These are phyloP conservation scores for Drosophila phalerata DNA, from an alignment of 2,888 invertebrate species.

Conservation along the genomic window DNA sequence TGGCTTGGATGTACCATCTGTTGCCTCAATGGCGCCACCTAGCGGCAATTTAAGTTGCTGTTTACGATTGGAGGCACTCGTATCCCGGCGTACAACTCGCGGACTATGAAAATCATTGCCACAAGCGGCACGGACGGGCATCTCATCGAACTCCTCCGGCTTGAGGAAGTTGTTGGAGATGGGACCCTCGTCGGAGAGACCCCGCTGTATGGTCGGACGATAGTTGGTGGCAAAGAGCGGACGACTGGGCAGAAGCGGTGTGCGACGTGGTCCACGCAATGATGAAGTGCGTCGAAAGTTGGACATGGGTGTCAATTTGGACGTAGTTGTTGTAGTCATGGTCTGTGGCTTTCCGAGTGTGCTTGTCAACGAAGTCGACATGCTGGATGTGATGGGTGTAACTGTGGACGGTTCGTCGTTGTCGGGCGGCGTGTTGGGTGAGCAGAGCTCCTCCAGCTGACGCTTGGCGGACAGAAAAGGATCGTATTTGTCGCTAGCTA, in stretches of 20 bases:
- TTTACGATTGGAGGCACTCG: slow-evolving; percentile 82
- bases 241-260: slow-evolving; percentile 78
- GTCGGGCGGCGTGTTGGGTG: slow-evolving; percentile 86
- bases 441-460: slow-evolving; percentile 93
- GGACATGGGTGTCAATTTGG: slow-evolving; percentile 56
- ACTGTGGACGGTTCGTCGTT: slow-evolving; percentile 45
- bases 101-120: slow-evolving; percentile 85
- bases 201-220: slow-evolving; percentile 85
- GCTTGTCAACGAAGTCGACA: slow-evolving; percentile 77
- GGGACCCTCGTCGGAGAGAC: slow-evolving; percentile 85
- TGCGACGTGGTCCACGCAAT: slow-evolving; percentile 83
- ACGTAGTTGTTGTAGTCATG: slow-evolving; percentile 35
- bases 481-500: slow-evolving; percentile 87
- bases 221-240: slow-evolving; percentile 83
- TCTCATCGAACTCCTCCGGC: slow-evolving; percentile 85
- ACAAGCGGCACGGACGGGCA: slow-evolving; percentile 85
- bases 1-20: slow-evolving; percentile 16
- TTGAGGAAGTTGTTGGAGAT: slow-evolving; percentile 85
- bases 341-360: slow-evolving; percentile 31
- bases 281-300: slow-evolving; percentile 85
- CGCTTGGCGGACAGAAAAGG: slow-evolving; percentile 92
- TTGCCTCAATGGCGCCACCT: slow-evolving; percentile 23
- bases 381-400: slow-evolving; percentile 43
- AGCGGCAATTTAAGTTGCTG: slow-evolving; percentile 72
- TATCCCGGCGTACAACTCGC: slow-evolving; percentile 83